phyloP scores from a whole-genome alignment of 2,113 vertebrate species.

The Podocnemis expansa region DNA sequence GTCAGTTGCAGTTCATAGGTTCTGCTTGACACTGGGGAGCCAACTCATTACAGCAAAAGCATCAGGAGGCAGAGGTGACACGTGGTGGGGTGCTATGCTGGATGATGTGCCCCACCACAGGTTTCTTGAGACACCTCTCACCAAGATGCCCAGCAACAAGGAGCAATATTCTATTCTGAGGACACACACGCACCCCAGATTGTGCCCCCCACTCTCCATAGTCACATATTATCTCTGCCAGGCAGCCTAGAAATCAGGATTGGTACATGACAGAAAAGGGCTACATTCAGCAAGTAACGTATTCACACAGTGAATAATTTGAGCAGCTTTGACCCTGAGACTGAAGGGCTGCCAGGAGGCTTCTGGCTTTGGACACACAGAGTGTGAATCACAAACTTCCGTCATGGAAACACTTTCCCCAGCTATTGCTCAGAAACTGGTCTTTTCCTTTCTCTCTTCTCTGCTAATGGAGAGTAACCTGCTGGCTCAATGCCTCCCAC shows the following conservation, averaged over 20 bases:
- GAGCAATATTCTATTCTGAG: too few species aligned
- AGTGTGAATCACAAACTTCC: background rate
- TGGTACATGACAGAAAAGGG: too few species aligned
- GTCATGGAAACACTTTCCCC: background rate
- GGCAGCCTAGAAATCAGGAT: background rate
- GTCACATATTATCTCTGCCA: too few species aligned
- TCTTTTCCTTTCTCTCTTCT: background rate
- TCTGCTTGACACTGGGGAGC: background rate
- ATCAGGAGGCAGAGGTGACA: background rate
- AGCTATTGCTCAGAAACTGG: background rate
- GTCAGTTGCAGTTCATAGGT: background rate
- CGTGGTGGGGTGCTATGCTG: too few species aligned
- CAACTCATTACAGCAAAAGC: too few species aligned
- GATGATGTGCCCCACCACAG: too few species aligned
- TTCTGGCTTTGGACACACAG: background rate
- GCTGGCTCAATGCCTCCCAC: background rate
- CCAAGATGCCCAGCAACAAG: too few species aligned
- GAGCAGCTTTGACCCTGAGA: background rate
- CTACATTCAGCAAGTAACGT: background rate
- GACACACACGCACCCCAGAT: too few species aligned
- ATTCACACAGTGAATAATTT: background rate
- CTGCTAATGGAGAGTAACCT: rapidly evolving
- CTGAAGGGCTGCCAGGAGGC: background rate
- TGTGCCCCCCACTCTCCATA: too few species aligned
- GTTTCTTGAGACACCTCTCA: too few species aligned